Percentiles rank a stretch among this genome's conserved stretches.
Evolutionary conservation across 2,888 invertebrate species (phyloP).

Genomic region (Linnaemya vulpina): DNA sequence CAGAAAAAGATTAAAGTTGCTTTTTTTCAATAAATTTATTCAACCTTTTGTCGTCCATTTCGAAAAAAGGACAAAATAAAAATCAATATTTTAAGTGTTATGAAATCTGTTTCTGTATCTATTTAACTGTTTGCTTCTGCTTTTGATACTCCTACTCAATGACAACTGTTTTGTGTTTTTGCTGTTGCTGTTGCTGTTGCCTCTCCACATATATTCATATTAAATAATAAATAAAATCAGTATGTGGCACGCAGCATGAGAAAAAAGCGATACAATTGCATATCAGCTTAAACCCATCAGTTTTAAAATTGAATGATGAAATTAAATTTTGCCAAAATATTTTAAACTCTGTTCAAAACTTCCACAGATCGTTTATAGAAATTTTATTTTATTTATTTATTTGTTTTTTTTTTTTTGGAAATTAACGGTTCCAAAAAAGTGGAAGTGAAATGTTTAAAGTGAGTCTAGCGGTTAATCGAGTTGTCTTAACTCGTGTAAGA

Average conservation of each 20-base stretch:
- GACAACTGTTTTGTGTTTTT: conserved; percentile 24
- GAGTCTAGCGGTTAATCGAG: no score
- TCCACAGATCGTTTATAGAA: no score
- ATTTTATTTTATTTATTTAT: no score
- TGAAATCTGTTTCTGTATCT: conserved; percentile 11
- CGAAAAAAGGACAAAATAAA: background rate
- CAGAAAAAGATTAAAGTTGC: no score
- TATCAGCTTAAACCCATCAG: background rate
- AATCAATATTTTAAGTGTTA: conserved; percentile 22
- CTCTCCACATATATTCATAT: background rate
- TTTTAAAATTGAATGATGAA: background rate
- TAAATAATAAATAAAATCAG: conserved; percentile 25
- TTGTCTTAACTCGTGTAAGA: no score
- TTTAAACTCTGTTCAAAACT: no score
- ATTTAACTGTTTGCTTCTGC: conserved; percentile 28
- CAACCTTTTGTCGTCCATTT: background rate
- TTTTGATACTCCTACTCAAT: conserved; percentile 42
- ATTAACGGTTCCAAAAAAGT: no score
- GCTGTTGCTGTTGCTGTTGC: conserved; percentile 6
- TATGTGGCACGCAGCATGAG: background rate
- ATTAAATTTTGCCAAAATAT: background rate
- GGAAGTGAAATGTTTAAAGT: no score
- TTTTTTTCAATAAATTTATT: background rate
- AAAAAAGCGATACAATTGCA: background rate
- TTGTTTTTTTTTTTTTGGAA: no score